Base-by-base conservation (phyloP, 2,888 invertebrate genomes). In the Embidobia sp. region DNA sequence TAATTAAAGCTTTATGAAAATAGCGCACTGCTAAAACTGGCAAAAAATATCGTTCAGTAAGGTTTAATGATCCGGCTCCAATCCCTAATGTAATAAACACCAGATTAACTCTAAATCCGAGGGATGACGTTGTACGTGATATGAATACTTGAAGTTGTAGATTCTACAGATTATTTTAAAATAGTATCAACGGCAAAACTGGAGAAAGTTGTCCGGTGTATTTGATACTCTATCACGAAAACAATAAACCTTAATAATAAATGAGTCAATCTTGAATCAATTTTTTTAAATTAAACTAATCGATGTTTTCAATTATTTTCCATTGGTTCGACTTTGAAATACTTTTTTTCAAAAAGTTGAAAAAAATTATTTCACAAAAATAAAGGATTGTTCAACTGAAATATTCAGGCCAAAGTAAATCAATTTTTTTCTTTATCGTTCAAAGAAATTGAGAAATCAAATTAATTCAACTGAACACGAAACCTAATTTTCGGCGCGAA, bases 61-160 rank as follows among this genome's bases (percentile, higher is more conserved):
- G 16, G 18, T 22, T n/a, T 44, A 42, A 67, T 22, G 53, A 55
- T 53, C 19, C 4, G 10, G 15, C 16, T 26, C 16, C 1, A 16
- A 48, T 18, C 15, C 37, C n/a, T 57, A 35, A 55, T 19, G 37
- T 44, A 67, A 67, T 67, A 67, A 67, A 67, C 66, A 67, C 29
- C 26, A 46, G 55, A 67, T 49, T 55, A 55, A 48, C 35, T 46
- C 11, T 3, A 37, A 55, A 37, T 46, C 37, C 66, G 1, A 37
- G 22, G 37, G 55, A 67, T 57, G 55, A 46, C 29, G 26, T 22
- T 10, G 33, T 5, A 66, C 66, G 66, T 66, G 53, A 46, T 53
- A 66, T 44, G 53, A 66, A 53, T 66, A 13, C 53, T 13, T 19
- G 55, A 46, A 19, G 35, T 13, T 22, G 33, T 19, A 53, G 55